Percentiles rank a stretch among this genome's conserved stretches.
Conservation (phyloP, 1,140 invertebrate genomes). For the Nebria ingens region DNA sequence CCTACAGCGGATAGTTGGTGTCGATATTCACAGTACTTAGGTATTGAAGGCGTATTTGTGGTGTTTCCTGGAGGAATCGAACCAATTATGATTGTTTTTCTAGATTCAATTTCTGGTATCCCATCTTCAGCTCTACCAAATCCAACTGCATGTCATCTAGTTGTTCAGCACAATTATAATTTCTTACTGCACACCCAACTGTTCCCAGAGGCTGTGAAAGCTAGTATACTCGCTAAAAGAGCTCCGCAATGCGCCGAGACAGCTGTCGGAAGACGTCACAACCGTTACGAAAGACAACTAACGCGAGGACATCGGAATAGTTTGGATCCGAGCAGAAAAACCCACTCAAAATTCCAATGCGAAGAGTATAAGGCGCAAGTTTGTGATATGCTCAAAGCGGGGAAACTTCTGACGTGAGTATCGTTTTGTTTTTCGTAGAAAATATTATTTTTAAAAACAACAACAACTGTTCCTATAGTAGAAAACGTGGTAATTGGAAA, state of each 20-base stretch:
- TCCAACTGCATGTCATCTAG: conserved; percentile 44
- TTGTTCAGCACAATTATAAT: conserved; percentile 64
- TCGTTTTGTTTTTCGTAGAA: too few relatives aligned
- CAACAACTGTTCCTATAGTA: too few relatives aligned
- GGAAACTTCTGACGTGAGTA: conserved; percentile 32
- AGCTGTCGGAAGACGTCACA: conserved; percentile 23
- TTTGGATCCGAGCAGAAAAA: conserved; percentile 20
- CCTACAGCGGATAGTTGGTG: conserved; percentile 80
- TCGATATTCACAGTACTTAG: conserved; percentile 61
- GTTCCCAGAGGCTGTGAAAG: conserved; percentile 50
- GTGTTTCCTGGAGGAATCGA: conserved; percentile 15
- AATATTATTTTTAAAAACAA: too few relatives aligned
- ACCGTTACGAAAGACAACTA: conserved; percentile 48
- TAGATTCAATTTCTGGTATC: conserved; percentile 59
- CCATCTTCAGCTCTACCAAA: conserved; percentile 51
- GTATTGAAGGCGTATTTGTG: conserved; percentile 34
- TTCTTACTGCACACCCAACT: conserved; percentile 67
- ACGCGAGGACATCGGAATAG: conserved; percentile 42
- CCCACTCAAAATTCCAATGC: conserved; percentile 22
- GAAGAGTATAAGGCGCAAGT: conserved; percentile 27
- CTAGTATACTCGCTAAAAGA: conserved; percentile 16
- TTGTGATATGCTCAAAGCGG: conserved; percentile 28
- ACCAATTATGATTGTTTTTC: too few relatives aligned
- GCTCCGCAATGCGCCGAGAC: conserved; percentile 24
- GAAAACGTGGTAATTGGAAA: too few relatives aligned